Conservation (phyloP, 53 echinoderm and acorn worm genomes). For the Antedon mediterranea region DNA sequence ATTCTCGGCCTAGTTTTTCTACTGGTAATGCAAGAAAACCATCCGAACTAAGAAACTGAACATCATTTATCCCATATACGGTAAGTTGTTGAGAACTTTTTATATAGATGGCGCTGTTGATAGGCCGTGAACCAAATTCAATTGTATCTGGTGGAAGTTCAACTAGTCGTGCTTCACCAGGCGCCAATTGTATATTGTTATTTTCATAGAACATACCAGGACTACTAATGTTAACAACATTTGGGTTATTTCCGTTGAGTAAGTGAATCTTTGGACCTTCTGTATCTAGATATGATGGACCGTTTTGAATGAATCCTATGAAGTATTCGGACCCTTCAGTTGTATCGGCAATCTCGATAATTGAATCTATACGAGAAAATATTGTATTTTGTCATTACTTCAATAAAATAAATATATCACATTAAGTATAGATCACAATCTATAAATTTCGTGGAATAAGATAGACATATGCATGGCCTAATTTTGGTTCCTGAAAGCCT, state of each 20-base stretch:
- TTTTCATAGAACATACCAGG: neutral
- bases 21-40: conserved; percentile 22
- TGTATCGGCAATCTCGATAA: too few relatives aligned
- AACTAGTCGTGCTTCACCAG: neutral
- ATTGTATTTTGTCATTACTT: too few relatives aligned
- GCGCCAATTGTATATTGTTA: neutral
- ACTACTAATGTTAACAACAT: neutral
- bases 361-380: too few relatives aligned
- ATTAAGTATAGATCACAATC: too few relatives aligned
- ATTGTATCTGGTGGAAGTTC: neutral
- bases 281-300: neutral
- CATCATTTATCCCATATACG: conserved; percentile 34
- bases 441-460: too few relatives aligned
- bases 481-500: too few relatives aligned
- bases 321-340: neutral
- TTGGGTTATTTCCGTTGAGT: neutral
- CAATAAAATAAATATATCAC: too few relatives aligned
- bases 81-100: conserved; percentile 8
- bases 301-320: neutral
- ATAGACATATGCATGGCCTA: too few relatives aligned
- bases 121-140: neutral
- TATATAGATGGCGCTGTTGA: conserved; percentile 16
- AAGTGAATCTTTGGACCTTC: neutral
- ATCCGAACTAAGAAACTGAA: conserved; percentile 19
- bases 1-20: conserved; percentile 14